A percentile compares a stretch with the other conserved stretches of the same genome.
Conservation (phyloP, 30 jellyfish, hydroid and myxozoan genomes). For the Cassiopea andromeda region DNA sequence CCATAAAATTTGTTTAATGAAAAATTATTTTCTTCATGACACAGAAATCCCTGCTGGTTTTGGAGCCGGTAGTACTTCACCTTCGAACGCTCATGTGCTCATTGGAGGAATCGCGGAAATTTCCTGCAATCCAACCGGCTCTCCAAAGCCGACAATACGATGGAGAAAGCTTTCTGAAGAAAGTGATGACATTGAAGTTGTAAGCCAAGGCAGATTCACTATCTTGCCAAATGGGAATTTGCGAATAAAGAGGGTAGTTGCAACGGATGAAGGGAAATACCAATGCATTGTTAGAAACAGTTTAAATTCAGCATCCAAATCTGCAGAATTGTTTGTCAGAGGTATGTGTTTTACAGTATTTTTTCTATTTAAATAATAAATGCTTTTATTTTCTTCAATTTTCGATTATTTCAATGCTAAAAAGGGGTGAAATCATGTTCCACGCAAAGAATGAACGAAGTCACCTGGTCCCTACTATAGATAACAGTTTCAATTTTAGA, state of each 20-base stretch:
- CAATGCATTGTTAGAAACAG: conserved; percentile 78
- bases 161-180: conserved; percentile 70
- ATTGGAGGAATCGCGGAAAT: conserved; percentile 81
- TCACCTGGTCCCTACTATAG: too few relatives aligned
- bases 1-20: too few relatives aligned
- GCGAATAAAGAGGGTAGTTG: conserved; percentile 61
- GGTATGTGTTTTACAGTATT: conserved; percentile 21
- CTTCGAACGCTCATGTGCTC: conserved; percentile 82
- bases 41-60: conserved; percentile 84
- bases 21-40: neutral
- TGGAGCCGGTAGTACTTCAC: conserved; percentile 79
- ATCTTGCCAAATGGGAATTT: conserved; percentile 71
- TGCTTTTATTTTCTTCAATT: neutral
- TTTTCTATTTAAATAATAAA: neutral
- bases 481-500: too few relatives aligned
- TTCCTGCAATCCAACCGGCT: conserved; percentile 89
- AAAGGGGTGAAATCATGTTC: too few relatives aligned
- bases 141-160: conserved; percentile 82
- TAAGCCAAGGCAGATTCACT: conserved; percentile 57
- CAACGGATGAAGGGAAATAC: conserved; percentile 77
- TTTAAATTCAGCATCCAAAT: conserved; percentile 62
- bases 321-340: conserved; percentile 74
- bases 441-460: too few relatives aligned
- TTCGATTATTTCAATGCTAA: neutral
- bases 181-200: conserved; percentile 34